Base-by-base conservation (phyloP, 2,888 invertebrate genomes). In the Ceraclea dissimilis region DNA sequence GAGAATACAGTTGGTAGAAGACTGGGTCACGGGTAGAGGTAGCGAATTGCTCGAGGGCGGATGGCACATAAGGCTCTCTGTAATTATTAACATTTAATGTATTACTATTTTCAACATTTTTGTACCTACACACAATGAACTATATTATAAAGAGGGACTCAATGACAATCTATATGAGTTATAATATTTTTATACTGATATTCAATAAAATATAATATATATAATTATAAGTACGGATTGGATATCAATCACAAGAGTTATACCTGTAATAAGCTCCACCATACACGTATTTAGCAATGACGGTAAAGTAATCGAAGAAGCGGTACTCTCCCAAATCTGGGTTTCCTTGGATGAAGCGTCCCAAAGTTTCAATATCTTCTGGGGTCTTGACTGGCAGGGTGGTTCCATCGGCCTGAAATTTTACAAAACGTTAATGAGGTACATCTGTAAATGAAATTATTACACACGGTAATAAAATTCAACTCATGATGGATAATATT, bases 1-100 rank as follows among this genome's bases (percentile, higher is more conserved):
- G 80, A 70, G 82, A 80, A 72, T 82, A 83, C 54, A 86, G 70
- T 60, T 82, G 79, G 70, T 82, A 88, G 79, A 85, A 86, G 33
- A 81, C 78, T 17, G 88, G 88, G 68, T 88, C 88, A 61, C 86
- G 82, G 64, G 84, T 68, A 60, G 82, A 79, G 6, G 86, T 84
- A 65, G 80, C 79, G 67, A 79, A 81, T 67, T 81, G 81, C 67
- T 84, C 80, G 49, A 85, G 72, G 16, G 80, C 79, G 22, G 81
- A 76, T n/a, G 86, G 83, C 19, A 76, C 65, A 58, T 76, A 69
- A 8, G 65, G 64, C 65, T 72, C 70, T 49, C 76, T 77, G 67
- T 31, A 69, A 69, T 18, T 26, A 26, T 6, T 26, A 26, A 26
- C 10, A 26, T 26, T 26, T 26, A 26, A n/a, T n/a, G n/a, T n/a